A percentile compares a stretch with the other conserved stretches of the same genome.
phyloP scores from a whole-genome alignment of 2,113 vertebrate genomes.

The Bos javanicus region DNA sequence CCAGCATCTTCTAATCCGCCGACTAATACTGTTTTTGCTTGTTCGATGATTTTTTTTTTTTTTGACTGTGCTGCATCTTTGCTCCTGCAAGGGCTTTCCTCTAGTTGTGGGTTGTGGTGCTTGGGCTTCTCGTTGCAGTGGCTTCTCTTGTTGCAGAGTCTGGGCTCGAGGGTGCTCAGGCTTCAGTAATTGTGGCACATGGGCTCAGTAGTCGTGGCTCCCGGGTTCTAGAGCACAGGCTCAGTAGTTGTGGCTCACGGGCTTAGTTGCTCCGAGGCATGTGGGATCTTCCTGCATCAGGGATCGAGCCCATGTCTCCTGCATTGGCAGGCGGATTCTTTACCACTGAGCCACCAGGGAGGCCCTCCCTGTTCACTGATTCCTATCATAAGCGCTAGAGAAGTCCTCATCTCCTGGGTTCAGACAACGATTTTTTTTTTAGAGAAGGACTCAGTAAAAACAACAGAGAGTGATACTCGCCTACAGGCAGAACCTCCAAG shows the following conservation, averaged over 20 bases:
- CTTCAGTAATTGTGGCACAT: background rate
- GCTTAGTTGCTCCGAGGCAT: background rate
- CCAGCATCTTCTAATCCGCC: background rate
- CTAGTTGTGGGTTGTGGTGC: background rate
- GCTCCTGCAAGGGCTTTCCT: background rate
- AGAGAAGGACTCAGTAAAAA: background rate
- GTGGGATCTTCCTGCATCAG: background rate
- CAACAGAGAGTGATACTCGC: background rate
- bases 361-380: background rate
- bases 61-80: background rate
- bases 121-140: background rate
- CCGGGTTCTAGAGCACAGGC: background rate
- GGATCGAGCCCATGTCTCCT: background rate
- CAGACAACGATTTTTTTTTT: background rate
- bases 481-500: background rate
- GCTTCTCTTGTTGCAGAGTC: background rate
- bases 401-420: background rate
- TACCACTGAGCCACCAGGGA: background rate
- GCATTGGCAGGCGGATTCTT: background rate
- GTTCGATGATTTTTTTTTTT: background rate
- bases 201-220: background rate
- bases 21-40: background rate
- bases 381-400: background rate
- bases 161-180: background rate
- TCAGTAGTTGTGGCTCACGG: rapidly evolving